These are phyloP conservation scores for Euzophera pinguis DNA, from an alignment of 2,888 invertebrate species.

Conservation along the genomic window DNA sequence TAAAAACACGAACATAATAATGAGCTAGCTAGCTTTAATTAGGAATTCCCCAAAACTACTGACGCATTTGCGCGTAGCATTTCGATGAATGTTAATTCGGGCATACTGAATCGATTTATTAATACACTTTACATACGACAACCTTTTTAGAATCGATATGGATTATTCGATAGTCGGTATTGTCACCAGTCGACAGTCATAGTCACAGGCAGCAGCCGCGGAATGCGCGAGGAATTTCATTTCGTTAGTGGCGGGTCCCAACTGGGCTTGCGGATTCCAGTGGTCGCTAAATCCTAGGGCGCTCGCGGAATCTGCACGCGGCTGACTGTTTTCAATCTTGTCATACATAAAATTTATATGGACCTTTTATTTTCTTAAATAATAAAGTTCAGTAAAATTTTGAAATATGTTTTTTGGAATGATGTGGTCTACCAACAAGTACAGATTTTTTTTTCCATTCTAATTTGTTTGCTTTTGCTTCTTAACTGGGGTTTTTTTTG, in stretches of 20 bases:
- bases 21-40: not conserved
- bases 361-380: too few species aligned
- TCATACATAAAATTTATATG: too few species aligned
- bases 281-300: slow-evolving; percentile 29
- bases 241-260: slow-evolving; percentile 58
- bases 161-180: slow-evolving; percentile 41
- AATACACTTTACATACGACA: not conserved
- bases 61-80: not conserved
- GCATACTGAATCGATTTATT: not conserved
- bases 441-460: too few species aligned
- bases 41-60: not conserved
- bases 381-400: too few species aligned
- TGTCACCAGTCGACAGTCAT: slow-evolving; percentile 25
- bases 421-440: too few species aligned
- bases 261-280: slow-evolving; percentile 56
- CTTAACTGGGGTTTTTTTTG: too few species aligned
- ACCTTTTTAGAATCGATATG: slow-evolving; percentile 22
- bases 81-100: not conserved
- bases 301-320: too few species aligned
- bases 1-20: too few species aligned
- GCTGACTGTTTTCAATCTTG: too few species aligned
- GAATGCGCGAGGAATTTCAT: slow-evolving; percentile 72
- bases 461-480: too few species aligned
- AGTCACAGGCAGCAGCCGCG: slow-evolving; percentile 43
- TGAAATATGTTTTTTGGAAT: too few species aligned